A percentile compares a stretch with the other conserved stretches of the same genome.
phyloP scores from a whole-genome alignment of 2,113 vertebrate species.

The Eretmochelys imbricata region DNA sequence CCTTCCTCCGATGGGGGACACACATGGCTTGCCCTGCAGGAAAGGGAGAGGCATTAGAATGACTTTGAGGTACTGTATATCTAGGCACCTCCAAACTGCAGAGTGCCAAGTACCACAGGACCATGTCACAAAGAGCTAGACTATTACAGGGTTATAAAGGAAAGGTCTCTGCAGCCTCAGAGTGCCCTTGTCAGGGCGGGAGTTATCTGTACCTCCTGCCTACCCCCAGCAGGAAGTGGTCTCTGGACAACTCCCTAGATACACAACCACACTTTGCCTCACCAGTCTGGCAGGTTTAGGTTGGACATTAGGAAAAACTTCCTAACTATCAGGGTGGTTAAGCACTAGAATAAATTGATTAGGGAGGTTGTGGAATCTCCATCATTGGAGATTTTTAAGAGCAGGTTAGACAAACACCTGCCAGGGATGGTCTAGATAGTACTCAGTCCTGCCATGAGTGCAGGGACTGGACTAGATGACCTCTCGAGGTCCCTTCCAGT shows the following conservation, averaged over 20 bases:
- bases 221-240: neutral
- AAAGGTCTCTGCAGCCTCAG: neutral
- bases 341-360: too few relatives aligned
- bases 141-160: neutral
- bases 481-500: too few relatives aligned
- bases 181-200: neutral
- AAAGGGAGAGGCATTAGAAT: slow-evolving; percentile 44
- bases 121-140: neutral
- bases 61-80: neutral
- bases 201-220: neutral
- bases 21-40: slow-evolving; percentile 87
- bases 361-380: too few relatives aligned
- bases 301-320: too few relatives aligned
- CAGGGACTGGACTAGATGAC: too few relatives aligned
- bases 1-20: slow-evolving; percentile 86
- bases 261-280: neutral
- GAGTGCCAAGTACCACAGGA: rapidly evolving
- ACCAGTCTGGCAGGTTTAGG: neutral
- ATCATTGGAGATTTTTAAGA: too few relatives aligned
- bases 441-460: too few relatives aligned
- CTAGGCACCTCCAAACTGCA: neutral
- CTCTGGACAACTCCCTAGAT: neutral
- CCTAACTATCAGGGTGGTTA: too few relatives aligned
- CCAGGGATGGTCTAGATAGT: too few relatives aligned
- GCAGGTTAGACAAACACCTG: too few relatives aligned